Base-by-base conservation (phyloP, 1,140 invertebrate genomes). In the Drosophila santomea region DNA sequence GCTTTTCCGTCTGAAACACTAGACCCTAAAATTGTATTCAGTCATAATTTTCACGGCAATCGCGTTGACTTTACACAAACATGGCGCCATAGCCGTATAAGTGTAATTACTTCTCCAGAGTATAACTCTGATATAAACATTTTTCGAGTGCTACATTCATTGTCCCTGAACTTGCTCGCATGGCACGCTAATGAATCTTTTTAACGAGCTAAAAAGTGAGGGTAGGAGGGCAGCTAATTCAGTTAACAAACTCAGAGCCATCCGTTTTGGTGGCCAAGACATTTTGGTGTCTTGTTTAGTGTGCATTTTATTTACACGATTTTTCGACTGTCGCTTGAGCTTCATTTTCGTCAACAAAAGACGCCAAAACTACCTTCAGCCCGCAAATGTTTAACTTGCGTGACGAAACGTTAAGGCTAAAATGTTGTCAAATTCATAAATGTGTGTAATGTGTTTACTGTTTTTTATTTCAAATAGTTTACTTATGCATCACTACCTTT, bases 161-260 rank as follows among this genome's bases (percentile, higher is more conserved):
- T 64, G 80, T 72, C 80, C 80, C 81, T 84, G 80, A 84, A 84
- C 80, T 84, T 84, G 81, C 64, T 43, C 71, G 80, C 79, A 50
- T 52, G 50, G 20, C 67, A 63, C 79, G 60, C 54, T 58, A 75
- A 76, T 66, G 62, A 76, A 58, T 59, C 32, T 44, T 39, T 54
- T 50, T 14, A 73, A 54, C 59, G 39, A 55, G 32, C 43, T 14
- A 15, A 43, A 3, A 11, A 20, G 5, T 15, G 45, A 50, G 39
- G 35, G 35, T 52, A 51, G 48, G n/a, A 51, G 48, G 64, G 15
- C 39, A 38, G 48, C 41, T 39, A 23, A 32, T 28, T 36, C 36
- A 59, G 44, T 32, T 47, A 64, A 72, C 41, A 28, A 62, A 39
- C 48, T 44, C 45, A 35, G 48, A 71, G 8, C 41, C 14, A 15